Conservation (phyloP, 2,113 vertebrate species). For the Albula goreensis region DNA sequence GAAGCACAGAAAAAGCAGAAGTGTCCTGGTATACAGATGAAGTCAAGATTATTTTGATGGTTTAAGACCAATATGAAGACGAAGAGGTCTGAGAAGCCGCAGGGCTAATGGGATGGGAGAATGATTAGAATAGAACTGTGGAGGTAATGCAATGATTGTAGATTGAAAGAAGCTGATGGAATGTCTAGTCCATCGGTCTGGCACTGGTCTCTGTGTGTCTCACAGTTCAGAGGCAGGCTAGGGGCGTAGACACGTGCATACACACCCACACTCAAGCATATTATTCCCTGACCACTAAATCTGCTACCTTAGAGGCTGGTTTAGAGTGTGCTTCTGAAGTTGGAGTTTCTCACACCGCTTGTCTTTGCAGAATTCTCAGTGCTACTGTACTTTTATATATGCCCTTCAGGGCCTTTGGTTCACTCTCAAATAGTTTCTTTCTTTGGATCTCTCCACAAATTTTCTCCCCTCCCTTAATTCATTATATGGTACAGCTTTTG, state of each 20-base stretch:
- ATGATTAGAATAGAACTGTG: background rate
- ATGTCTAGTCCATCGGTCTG: background rate
- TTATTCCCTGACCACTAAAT: no score
- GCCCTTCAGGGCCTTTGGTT: no score
- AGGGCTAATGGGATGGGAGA: background rate
- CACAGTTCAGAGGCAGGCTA: background rate
- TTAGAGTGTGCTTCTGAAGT: no score
- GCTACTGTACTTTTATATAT: background rate
- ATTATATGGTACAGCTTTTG: no score
- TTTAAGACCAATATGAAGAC: background rate
- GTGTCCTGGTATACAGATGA: no score
- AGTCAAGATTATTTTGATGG: background rate
- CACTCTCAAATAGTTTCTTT: no score
- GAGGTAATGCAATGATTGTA: background rate
- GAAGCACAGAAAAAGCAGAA: no score
- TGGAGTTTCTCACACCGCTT: background rate
- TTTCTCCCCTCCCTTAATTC: no score
- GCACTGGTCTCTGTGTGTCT: background rate
- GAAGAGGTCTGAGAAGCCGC: background rate
- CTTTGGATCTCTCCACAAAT: no score
- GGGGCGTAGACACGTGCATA: no score
- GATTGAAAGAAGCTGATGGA: background rate
- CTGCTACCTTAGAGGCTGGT: no score
- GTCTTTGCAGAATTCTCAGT: background rate
- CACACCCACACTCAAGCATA: no score